Evolutionary conservation across 1,140 invertebrate genomes (phyloP), one percentile per base, ranked within the genome.

Genomic region (Drosophila auraria): DNA sequence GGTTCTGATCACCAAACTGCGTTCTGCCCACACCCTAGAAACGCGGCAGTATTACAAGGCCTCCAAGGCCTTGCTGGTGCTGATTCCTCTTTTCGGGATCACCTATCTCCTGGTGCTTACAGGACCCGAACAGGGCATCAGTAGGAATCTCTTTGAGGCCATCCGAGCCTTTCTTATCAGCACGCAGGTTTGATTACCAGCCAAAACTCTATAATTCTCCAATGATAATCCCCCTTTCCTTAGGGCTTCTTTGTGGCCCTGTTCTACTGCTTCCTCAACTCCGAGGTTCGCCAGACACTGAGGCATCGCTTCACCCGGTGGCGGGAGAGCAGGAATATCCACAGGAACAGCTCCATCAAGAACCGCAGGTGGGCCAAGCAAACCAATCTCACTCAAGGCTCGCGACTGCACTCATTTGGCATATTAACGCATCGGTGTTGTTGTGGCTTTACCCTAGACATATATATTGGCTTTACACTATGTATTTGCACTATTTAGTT

Each of bases 261-360:
- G 17, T 96, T 98, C 92, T 98, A 98, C 93, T 98, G 98, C 93
- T 98, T 98, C 93, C 94, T 98, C 42, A 98, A 98, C 93, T 97
- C 96, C 0, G 98, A 98, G 93, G 98, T 99, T 12, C 96, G 97
- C 50, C 97, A 97, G 90, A 96, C 97, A 0, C 93, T 98, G 61
- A 94, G 96, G 51, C 96, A 98, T 93, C 97, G 97, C 79, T 95
- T 97, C 62, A 94, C 95, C 57, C 94, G 96, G 51, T 98, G 97
- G 97, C 96, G 95, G 66, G 96, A 96, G 14, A 95, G 95, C 23
- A 94, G 94, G 30, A 94, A 94, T 17, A 94, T 96, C 36, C 94
- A 94, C 3, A 95, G 95, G 14, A 95, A 74, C 54, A 92, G 70
- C 27, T 87, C 84, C 9, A 65, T 80, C n/a, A 87, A 90, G 30